Evolutionary conservation across 2,113 vertebrate species (phyloP).

Genomic region (Triplophysa dalaica): DNA sequence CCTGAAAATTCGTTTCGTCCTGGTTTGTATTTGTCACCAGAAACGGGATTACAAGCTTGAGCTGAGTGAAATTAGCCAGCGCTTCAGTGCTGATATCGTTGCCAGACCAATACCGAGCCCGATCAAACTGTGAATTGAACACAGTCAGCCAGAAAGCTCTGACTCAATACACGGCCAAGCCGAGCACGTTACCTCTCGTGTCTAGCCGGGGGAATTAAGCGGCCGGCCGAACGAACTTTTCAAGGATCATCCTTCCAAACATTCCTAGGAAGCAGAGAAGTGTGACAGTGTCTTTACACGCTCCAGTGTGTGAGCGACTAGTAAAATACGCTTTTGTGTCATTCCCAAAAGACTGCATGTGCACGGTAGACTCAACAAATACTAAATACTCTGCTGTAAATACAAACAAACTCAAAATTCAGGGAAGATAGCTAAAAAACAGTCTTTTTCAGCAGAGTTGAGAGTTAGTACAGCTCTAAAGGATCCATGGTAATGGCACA

Average conservation of each 20-base stretch:
- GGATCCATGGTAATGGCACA: not conserved
- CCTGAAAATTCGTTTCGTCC: constrained; percentile 47
- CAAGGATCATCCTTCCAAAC: constrained; percentile 49
- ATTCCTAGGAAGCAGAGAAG: constrained; percentile 41
- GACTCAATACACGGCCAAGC: constrained; percentile 31
- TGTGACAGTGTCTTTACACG: constrained; percentile 44
- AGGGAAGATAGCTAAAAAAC: not conserved
- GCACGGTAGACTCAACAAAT: not conserved
- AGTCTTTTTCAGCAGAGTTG: not conserved
- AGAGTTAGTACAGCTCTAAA: not conserved
- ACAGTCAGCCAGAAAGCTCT: constrained; percentile 41
- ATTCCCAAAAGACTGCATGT: constrained; percentile 17
- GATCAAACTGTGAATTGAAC: constrained; percentile 51
- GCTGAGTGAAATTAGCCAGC: constrained; percentile 54
- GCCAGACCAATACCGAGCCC: constrained; percentile 39
- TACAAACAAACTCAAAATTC: constrained; percentile 9
- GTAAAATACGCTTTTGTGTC: constrained; percentile 33
- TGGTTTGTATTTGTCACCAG: constrained; percentile 55
- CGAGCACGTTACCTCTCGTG: constrained; percentile 30
- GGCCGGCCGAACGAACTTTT: constrained; percentile 46
- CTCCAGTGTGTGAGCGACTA: constrained; percentile 37
- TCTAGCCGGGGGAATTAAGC: constrained; percentile 42
- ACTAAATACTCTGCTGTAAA: not conserved
- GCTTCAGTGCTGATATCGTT: constrained; percentile 37
- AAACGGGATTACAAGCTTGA: constrained; percentile 60